These are phyloP conservation scores for Elephantulus edwardii DNA, from an alignment of 2,113 vertebrate species.

Conservation along the genomic window DNA sequence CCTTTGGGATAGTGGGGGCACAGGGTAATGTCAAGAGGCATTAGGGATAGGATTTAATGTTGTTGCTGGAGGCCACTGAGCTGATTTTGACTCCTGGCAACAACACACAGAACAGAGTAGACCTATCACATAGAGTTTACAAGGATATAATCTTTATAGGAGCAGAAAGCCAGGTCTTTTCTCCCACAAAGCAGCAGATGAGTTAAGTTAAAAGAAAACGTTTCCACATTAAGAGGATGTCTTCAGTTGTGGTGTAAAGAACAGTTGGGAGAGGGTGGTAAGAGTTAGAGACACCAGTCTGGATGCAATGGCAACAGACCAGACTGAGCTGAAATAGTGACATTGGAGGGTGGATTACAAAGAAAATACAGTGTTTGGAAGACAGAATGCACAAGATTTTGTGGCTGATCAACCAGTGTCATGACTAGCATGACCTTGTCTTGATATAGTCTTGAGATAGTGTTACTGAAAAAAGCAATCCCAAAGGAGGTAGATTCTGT, in stretches of 20 bases:
- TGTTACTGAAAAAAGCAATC: neutral
- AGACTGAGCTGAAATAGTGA: neutral
- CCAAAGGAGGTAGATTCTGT: neutral
- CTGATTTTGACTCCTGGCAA: too few species aligned
- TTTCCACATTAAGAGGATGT: neutral
- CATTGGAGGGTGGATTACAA: neutral
- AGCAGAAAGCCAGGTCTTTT: neutral
- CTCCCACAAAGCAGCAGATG: neutral
- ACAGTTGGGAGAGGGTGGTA: neutral
- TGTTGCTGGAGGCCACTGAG: too few species aligned
- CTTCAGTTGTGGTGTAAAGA: neutral
- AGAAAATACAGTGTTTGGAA: neutral
- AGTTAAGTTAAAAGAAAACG: neutral
- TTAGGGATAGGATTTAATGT: neutral
- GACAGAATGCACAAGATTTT: neutral
- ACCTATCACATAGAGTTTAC: too few species aligned
- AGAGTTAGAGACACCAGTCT: neutral
- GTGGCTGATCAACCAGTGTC: neutral
- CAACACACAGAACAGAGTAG: too few species aligned
- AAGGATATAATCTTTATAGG: too few species aligned
- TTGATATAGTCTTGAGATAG: neutral
- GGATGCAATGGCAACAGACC: neutral
- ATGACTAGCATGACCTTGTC: neutral
- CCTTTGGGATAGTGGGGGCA: neutral
- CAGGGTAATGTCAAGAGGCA: fast-evolving